phyloP scores from a whole-genome alignment of 2,888 invertebrate species.

The Campopleginae sp. region DNA sequence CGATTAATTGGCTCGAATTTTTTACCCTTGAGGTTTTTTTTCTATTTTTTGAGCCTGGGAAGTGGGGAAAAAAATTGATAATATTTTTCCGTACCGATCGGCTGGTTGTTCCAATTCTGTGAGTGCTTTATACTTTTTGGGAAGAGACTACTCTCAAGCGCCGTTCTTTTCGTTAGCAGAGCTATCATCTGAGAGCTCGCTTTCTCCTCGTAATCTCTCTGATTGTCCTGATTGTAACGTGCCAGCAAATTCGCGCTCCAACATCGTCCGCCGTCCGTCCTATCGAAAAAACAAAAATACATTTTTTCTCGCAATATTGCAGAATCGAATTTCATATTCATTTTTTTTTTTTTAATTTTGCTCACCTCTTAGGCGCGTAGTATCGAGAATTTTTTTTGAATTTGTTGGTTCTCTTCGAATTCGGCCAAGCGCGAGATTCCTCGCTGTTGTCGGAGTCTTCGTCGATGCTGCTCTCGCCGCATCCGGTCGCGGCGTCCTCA shows the following conservation, averaged over 20 bases:
- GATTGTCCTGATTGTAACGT: conserved; percentile 94
- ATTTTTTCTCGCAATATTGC: not conserved
- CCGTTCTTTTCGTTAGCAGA: conserved; percentile 85
- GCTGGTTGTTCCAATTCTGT: conserved; percentile 73
- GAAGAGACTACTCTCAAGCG: conserved; percentile 72
- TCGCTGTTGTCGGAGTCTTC: conserved; percentile 81
- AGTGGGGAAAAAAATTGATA: not conserved
- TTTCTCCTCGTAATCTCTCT: conserved; percentile 93
- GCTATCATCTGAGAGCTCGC: conserved; percentile 89
- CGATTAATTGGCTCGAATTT: not conserved
- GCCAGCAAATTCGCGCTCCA: conserved; percentile 92
- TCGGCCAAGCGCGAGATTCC: conserved; percentile 76
- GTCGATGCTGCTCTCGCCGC: conserved; percentile 77
- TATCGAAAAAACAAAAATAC: no score
- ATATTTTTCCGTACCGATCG: conserved; percentile 74
- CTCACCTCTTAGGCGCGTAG: conserved; percentile 74
- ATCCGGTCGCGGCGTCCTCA: conserved; percentile 75
- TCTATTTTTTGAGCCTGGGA: not conserved
- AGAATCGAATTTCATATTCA: not conserved
- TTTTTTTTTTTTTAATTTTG: not conserved
- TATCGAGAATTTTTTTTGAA: conserved; percentile 72
- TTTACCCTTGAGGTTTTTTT: not conserved
- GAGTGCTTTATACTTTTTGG: conserved; percentile 70
- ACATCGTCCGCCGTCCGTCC: conserved; percentile 86
- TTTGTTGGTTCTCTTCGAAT: conserved; percentile 70